Conservation (phyloP, 2,113 vertebrate genomes). For the Megaptera novaeangliae region DNA sequence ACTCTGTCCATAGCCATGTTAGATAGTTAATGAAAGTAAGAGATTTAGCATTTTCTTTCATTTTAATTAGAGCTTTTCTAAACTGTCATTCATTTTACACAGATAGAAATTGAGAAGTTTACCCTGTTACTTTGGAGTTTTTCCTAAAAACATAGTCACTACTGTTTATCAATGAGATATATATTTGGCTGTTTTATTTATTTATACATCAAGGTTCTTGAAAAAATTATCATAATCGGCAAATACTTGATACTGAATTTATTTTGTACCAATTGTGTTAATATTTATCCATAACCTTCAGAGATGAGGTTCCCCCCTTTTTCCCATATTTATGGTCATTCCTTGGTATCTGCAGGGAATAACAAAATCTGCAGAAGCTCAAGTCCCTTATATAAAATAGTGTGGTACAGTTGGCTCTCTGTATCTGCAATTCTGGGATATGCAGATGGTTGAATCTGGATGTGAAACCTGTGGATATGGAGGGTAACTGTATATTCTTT, state of each 20-base stretch:
- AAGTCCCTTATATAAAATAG: background rate
- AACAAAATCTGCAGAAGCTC: background rate
- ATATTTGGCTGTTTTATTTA: background rate
- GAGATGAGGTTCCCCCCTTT: background rate
- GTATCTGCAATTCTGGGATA: background rate
- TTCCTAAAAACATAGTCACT: background rate
- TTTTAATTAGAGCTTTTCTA: background rate
- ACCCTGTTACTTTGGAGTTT: background rate
- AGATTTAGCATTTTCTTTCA: background rate
- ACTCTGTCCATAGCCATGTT: background rate
- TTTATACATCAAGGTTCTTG: background rate
- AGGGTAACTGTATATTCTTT: background rate
- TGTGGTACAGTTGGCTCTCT: background rate
- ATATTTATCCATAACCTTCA: background rate
- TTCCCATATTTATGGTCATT: background rate
- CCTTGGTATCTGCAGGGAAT: background rate
- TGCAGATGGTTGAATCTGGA: background rate
- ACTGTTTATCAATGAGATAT: background rate
- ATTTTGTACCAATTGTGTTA: background rate
- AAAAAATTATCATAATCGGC: background rate
- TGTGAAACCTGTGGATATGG: background rate
- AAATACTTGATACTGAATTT: background rate
- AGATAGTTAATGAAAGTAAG: slow-evolving; percentile 20
- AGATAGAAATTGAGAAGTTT: background rate
- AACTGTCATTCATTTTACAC: background rate